Percentiles rank a stretch among this genome's conserved stretches.
phyloP scores from a whole-genome alignment of 1,140 invertebrate genomes.

The Ips typographus region DNA sequence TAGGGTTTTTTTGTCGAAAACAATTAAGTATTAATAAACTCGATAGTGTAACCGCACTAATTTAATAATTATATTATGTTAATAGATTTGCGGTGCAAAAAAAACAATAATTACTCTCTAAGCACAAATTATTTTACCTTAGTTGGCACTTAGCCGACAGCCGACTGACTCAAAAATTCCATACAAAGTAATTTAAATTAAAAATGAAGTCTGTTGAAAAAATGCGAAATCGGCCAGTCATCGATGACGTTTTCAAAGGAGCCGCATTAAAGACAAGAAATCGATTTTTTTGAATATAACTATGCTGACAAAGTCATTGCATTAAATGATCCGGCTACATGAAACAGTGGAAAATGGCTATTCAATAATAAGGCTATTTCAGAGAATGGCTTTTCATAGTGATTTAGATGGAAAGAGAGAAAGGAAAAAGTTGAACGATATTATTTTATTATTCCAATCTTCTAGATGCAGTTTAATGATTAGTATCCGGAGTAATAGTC shows the following conservation, averaged over 20 bases:
- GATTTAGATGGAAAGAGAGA: background rate
- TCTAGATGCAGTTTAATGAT: background rate
- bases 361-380: no score
- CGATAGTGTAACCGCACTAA: no score
- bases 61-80: no score
- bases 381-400: no score
- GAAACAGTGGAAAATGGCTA: no score
- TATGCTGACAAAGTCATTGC: background rate
- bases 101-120: no score
- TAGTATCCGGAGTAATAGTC: background rate
- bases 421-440: background rate
- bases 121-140: no score
- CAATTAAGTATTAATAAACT: no score
- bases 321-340: background rate
- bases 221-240: background rate
- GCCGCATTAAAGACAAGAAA: background rate
- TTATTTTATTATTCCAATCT: background rate
- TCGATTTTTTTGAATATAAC: background rate
- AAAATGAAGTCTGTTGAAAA: background rate
- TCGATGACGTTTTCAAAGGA: background rate
- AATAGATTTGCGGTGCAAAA: no score
- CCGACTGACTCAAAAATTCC: no score
- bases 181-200: background rate
- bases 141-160: no score
- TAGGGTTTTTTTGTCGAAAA: no score